Conservation (phyloP, 2,113 vertebrate species). For the Silurus meridionalis region DNA sequence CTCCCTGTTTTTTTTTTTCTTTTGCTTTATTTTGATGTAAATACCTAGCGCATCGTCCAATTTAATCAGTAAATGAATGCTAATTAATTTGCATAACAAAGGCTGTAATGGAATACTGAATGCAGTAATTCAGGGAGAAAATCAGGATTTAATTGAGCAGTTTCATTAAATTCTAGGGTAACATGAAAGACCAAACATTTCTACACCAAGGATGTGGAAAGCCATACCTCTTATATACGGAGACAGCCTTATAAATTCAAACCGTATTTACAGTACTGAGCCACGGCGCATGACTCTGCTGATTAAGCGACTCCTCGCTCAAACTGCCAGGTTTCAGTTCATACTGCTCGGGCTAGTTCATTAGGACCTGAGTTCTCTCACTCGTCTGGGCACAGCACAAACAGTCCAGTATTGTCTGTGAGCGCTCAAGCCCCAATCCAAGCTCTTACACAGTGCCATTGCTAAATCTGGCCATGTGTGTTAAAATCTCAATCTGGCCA, state of each 20-base stretch:
- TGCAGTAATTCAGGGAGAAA: neutral
- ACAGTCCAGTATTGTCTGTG: conserved; percentile 47
- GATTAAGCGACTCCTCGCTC: conserved; percentile 35
- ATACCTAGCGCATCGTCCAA: conserved; percentile 18
- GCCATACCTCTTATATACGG: neutral
- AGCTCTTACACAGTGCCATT: conserved; percentile 43
- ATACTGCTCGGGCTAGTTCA: conserved; percentile 48
- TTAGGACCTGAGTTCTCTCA: conserved; percentile 44
- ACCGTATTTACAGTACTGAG: conserved; percentile 7
- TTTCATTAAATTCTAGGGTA: conserved; percentile 9
- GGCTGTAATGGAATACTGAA: conserved; percentile 19
- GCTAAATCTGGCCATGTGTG: conserved; percentile 50
- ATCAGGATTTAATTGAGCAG: conserved; percentile 10
- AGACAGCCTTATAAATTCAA: neutral
- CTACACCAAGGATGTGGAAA: neutral
- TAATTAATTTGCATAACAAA: conserved; percentile 45
- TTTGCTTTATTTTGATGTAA: conserved; percentile 26
- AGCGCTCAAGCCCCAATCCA: conserved; percentile 40
- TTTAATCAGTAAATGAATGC: conserved; percentile 46
- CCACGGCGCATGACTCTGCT: conserved; percentile 12
- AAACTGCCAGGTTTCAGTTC: conserved; percentile 34
- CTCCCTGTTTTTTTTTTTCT: conserved; percentile 4
- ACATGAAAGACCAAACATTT: neutral
- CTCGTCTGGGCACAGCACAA: conserved; percentile 49
- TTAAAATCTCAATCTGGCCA: conserved; percentile 45